Evolutionary conservation across 2,888 invertebrate species (phyloP).

Genomic region (Campoplex nolae): DNA sequence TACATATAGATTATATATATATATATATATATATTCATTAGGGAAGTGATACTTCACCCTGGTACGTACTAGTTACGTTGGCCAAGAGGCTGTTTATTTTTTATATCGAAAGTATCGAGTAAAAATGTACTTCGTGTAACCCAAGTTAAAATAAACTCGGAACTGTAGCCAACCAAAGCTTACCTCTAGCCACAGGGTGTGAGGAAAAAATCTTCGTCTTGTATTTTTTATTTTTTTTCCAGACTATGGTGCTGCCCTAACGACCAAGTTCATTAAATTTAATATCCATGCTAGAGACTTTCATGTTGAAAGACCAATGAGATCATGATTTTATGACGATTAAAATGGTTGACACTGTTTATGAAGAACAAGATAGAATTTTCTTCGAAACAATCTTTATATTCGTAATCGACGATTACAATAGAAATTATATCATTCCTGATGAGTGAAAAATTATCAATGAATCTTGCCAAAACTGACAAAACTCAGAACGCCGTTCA

Average conservation of each 20-base stretch:
- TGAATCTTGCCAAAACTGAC: not conserved
- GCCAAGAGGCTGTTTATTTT: conserved; percentile 1
- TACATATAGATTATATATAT: no score
- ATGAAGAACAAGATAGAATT: not conserved
- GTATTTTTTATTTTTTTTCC: not conserved
- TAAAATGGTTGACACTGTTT: not conserved
- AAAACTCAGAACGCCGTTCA: not conserved
- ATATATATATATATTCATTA: conserved; percentile 1
- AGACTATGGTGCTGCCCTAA: not conserved
- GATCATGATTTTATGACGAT: not conserved
- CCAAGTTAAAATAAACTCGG: conserved; percentile 4
- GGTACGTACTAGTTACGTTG: conserved; percentile 2
- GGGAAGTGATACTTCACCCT: conserved; percentile 6
- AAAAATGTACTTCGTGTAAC: conserved; percentile 3
- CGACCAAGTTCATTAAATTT: not conserved
- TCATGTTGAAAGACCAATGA: not conserved
- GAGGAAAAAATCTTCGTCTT: not conserved
- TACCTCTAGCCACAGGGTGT: not conserved
- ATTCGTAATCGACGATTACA: not conserved
- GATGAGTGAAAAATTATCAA: not conserved
- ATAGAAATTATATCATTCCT: not conserved
- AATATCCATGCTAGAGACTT: not conserved
- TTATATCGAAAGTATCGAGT: conserved; percentile 3
- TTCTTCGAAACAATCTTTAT: not conserved
- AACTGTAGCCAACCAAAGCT: not conserved